Evolutionary conservation across 2,113 vertebrate genomes (phyloP).

Genomic region (Calyptomena viridis): DNA sequence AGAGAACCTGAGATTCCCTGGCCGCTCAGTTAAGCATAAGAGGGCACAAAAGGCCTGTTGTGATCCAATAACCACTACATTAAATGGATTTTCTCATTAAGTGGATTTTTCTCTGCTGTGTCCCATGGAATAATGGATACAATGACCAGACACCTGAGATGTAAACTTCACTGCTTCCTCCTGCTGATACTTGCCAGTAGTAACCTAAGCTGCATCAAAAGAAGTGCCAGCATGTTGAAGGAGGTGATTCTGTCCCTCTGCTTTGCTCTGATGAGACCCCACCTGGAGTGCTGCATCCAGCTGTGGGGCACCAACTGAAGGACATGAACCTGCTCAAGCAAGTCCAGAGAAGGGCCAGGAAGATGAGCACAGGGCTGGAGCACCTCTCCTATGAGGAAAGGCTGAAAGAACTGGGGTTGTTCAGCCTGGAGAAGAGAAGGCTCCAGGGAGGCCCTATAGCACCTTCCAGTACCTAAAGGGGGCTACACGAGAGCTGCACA

Average conservation of each 20-base stretch:
- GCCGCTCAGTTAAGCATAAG: not conserved
- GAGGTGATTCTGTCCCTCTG: not conserved
- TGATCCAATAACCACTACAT: not conserved
- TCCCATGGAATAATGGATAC: not conserved
- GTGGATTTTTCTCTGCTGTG: not conserved
- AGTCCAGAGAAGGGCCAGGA: not conserved
- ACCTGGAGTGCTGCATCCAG: not conserved
- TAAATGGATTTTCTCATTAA: not conserved
- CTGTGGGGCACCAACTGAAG: not conserved
- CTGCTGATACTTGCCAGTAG: not conserved
- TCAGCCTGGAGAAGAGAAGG: not conserved
- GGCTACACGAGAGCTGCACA: not conserved
- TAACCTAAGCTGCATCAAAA: not conserved
- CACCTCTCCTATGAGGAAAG: not conserved
- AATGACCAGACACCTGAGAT: not conserved
- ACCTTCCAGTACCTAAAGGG: not conserved
- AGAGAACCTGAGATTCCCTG: not conserved
- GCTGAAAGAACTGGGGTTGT: not conserved
- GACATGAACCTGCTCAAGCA: not conserved
- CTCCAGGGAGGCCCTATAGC: not conserved
- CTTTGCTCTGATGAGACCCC: not conserved
- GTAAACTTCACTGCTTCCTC: not conserved
- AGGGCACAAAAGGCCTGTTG: not conserved
- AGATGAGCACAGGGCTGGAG: not conserved
- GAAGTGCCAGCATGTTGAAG: not conserved